phyloP scores from a whole-genome alignment of 2,113 vertebrate genomes.

The Ivindomyrus marchei region DNA sequence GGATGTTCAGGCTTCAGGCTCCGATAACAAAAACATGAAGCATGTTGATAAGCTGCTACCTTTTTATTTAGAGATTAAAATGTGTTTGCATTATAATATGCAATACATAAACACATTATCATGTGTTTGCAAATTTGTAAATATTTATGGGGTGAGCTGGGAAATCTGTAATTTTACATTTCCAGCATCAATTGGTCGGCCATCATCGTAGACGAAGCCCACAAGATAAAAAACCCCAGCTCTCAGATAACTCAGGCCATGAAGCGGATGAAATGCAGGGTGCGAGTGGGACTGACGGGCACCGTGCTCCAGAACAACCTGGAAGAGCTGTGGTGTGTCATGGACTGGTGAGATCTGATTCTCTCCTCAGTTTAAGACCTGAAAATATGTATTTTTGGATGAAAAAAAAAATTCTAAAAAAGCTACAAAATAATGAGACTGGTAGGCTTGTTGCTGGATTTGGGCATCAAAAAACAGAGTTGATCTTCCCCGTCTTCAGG shows the following conservation, averaged over 20 bases:
- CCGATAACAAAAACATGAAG: background rate
- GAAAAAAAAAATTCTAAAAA: background rate
- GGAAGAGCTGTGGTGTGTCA: slow-evolving; percentile 94
- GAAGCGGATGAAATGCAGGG: slow-evolving; percentile 76
- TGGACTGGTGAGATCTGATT: slow-evolving; percentile 82
- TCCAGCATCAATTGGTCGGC: slow-evolving; percentile 82
- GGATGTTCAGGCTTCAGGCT: background rate
- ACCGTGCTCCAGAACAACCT: slow-evolving; percentile 95
- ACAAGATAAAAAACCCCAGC: slow-evolving; percentile 91
- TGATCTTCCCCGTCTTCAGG: slow-evolving; percentile 52
- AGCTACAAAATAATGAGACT: background rate
- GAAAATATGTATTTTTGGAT: background rate
- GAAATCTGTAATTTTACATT: background rate
- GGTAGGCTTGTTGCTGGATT: slow-evolving; percentile 1
- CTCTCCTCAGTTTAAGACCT: background rate
- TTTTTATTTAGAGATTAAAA: background rate
- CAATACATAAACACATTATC: background rate
- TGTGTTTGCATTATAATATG: background rate
- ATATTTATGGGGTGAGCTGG: background rate
- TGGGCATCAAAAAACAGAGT: background rate
- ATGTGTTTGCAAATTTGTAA: background rate
- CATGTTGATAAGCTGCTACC: background rate
- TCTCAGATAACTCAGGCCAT: slow-evolving; percentile 83
- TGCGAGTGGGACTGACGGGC: slow-evolving; percentile 88
- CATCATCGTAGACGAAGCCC: slow-evolving; percentile 87